These are phyloP conservation scores for Silurus glanis DNA, from an alignment of 2,113 vertebrate genomes.

Conservation along the genomic window DNA sequence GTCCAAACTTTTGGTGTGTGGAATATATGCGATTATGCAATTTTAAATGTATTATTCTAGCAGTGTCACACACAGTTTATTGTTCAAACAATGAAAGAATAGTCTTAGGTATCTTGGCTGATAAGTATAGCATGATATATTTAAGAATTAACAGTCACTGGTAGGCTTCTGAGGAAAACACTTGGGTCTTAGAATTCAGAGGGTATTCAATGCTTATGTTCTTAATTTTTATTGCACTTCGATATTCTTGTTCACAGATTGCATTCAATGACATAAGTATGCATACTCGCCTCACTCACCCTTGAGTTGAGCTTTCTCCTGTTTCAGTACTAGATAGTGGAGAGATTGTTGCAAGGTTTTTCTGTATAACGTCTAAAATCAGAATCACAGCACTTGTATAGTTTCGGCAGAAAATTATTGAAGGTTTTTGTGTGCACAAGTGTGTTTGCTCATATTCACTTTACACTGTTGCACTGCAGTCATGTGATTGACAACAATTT, in stretches of 20 bases:
- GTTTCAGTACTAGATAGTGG: background rate
- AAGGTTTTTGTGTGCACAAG: background rate
- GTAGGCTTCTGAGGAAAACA: slow-evolving; percentile 24
- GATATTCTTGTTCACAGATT: slow-evolving; percentile 19
- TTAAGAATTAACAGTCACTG: slow-evolving; percentile 1
- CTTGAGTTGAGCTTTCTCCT: slow-evolving; percentile 8
- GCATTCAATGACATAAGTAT: background rate
- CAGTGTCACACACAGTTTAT: background rate
- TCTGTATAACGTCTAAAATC: slow-evolving; percentile 22
- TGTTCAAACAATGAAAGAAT: slow-evolving; percentile 20
- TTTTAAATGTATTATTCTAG: slow-evolving; percentile 21
- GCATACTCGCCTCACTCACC: background rate
- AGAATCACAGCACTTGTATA: background rate
- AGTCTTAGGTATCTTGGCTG: background rate
- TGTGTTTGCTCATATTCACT: slow-evolving; percentile 29
- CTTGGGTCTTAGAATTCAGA: slow-evolving; percentile 2
- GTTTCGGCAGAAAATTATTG: background rate
- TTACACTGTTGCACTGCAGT: slow-evolving; percentile 16
- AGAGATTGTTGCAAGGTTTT: slow-evolving; percentile 24
- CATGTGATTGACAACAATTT: background rate
- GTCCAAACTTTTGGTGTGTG: slow-evolving; percentile 19
- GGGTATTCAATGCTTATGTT: slow-evolving; percentile 8
- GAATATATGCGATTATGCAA: background rate
- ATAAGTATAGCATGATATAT: background rate
- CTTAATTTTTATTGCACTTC: slow-evolving; percentile 23